Evolutionary conservation across 2,888 invertebrate species (phyloP).

Genomic region (Notocelia uddmanniana): DNA sequence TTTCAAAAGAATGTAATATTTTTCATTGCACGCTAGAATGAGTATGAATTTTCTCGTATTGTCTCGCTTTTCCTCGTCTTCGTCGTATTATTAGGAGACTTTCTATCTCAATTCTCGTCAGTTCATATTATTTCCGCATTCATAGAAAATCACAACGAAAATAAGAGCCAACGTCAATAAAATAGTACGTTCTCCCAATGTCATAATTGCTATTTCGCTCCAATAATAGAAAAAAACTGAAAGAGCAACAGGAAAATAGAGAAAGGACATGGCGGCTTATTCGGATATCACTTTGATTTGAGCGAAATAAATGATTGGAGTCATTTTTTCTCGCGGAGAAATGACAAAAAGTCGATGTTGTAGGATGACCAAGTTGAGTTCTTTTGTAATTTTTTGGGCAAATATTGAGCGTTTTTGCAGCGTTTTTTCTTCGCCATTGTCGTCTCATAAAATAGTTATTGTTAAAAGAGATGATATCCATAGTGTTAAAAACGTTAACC

Average conservation of each 20-base stretch:
- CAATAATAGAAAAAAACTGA: conserved; percentile 21
- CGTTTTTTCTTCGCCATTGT: too few species aligned
- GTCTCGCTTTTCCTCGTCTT: too few species aligned
- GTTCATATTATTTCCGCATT: not conserved
- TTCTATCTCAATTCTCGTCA: not conserved
- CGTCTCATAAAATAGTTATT: too few species aligned
- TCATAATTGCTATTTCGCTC: conserved; percentile 16
- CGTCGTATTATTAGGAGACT: too few species aligned
- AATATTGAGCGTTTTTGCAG: too few species aligned
- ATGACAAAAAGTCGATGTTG: conserved; percentile 32
- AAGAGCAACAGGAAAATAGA: conserved; percentile 26
- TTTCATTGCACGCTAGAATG: too few species aligned
- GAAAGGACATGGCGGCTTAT: conserved; percentile 20
- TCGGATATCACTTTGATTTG: conserved; percentile 45
- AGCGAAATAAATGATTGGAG: conserved; percentile 40
- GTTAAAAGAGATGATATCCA: too few species aligned
- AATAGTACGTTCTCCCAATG: conserved; percentile 22
- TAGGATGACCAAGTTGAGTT: conserved; percentile 18
- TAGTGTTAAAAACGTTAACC: too few species aligned
- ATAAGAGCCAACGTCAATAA: conserved; percentile 28
- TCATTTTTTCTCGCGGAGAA: conserved; percentile 41
- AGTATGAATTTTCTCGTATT: too few species aligned
- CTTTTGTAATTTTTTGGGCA: too few species aligned
- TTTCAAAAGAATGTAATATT: too few species aligned
- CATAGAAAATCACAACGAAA: conserved; percentile 5